Conservation (phyloP, 1,140 invertebrate genomes). For the Helicoverpa armigera region DNA sequence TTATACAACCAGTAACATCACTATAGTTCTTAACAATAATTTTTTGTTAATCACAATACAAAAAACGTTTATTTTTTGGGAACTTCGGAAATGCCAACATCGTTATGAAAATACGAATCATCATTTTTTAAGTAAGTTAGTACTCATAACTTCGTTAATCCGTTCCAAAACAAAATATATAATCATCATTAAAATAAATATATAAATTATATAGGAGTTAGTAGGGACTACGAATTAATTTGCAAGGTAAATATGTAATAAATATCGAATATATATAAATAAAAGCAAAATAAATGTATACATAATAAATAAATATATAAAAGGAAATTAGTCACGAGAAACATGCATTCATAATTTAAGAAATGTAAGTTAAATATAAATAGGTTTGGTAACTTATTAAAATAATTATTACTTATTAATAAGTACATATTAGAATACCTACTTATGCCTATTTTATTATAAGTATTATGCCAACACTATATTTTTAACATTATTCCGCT, state of each 20-base stretch:
- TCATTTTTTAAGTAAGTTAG: slow-evolving; percentile 31
- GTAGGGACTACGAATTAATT: neutral
- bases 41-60: slow-evolving; percentile 69
- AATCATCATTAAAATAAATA: slow-evolving; percentile 18
- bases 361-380: neutral
- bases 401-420: neutral
- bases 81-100: slow-evolving; percentile 50
- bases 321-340: slow-evolving; percentile 8
- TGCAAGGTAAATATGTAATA: slow-evolving; percentile 4
- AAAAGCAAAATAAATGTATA: neutral
- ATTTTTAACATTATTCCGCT: slow-evolving; percentile 7
- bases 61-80: slow-evolving; percentile 55
- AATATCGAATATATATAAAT: slow-evolving; percentile 20
- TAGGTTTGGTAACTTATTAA: slow-evolving; percentile 41
- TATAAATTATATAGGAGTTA: slow-evolving; percentile 8
- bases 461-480: slow-evolving; percentile 23
- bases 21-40: slow-evolving; percentile 34
- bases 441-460: slow-evolving; percentile 14
- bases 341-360: neutral
- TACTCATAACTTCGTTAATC: slow-evolving; percentile 31
- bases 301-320: slow-evolving; percentile 9
- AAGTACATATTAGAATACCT: slow-evolving; percentile 12
- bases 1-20: slow-evolving; percentile 31
- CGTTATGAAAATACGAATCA: slow-evolving; percentile 43
- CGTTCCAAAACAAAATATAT: slow-evolving; percentile 40